phyloP scores from a whole-genome alignment of 2,888 invertebrate species.

The Lucinisca nassula region DNA sequence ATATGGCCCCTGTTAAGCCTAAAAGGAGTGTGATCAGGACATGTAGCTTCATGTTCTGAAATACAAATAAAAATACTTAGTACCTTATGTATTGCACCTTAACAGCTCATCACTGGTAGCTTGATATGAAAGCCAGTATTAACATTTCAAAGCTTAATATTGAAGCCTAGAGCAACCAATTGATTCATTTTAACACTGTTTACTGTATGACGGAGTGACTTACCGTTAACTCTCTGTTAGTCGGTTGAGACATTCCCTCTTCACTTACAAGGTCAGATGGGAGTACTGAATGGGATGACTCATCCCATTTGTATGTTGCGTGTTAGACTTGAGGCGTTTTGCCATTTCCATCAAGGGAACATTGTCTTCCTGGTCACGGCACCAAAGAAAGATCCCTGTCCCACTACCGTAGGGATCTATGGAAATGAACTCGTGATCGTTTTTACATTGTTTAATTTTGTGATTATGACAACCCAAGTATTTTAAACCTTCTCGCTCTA shows the following conservation, averaged over 20 bases:
- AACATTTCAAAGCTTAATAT: too few relatives aligned
- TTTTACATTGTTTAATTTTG: conserved; percentile 10
- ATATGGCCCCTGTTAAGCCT: background rate
- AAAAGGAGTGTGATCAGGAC: background rate
- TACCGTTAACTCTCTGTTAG: too few relatives aligned
- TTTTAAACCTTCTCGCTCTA: conserved; percentile 3
- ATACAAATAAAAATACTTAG: background rate
- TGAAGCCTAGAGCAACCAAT: too few relatives aligned
- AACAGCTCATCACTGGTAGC: too few relatives aligned
- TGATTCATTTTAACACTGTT: too few relatives aligned
- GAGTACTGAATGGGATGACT: background rate
- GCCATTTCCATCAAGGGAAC: conserved; percentile 43
- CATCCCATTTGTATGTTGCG: too few relatives aligned
- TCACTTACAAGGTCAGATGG: background rate
- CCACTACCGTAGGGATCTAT: background rate
- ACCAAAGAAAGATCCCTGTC: background rate
- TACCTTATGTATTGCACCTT: too few relatives aligned
- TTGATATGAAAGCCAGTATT: too few relatives aligned
- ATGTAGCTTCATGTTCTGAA: background rate
- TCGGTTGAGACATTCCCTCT: background rate
- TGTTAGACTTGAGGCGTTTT: conserved; percentile 12
- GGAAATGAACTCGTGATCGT: background rate
- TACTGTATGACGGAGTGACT: too few relatives aligned
- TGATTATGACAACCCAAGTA: background rate
- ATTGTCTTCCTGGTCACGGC: conserved; percentile 30